These are phyloP conservation scores for Chrysochloris asiatica DNA, from an alignment of 2,113 vertebrate genomes.

Conservation along the genomic window DNA sequence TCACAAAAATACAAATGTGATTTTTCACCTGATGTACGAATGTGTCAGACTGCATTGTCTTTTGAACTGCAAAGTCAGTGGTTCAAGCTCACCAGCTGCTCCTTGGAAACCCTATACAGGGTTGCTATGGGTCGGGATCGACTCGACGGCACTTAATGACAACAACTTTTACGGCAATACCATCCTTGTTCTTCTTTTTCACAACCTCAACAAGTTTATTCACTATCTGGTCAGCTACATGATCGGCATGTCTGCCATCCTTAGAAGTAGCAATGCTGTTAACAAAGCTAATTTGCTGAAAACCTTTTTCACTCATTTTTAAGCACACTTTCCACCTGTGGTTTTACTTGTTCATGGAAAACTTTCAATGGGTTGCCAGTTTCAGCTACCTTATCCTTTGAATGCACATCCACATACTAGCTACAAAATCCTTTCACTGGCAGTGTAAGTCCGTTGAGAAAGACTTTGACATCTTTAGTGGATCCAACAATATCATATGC, in stretches of 20 bases:
- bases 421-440: conserved; percentile 94
- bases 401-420: conserved; percentile 95
- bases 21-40: conserved; percentile 94
- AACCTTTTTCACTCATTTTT: conserved; percentile 97
- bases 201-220: conserved; percentile 94
- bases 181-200: conserved; percentile 98
- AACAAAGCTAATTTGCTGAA: conserved; percentile 99
- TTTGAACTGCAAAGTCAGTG: too few relatives aligned
- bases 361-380: conserved; percentile 89
- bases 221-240: conserved; percentile 94
- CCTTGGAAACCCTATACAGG: too few relatives aligned
- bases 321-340: conserved; percentile 97
- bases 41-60: conserved; percentile 9
- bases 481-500: conserved; percentile 96
- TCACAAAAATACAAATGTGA: conserved; percentile 98
- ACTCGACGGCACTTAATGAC: too few relatives aligned
- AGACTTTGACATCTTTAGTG: conserved; percentile 93
- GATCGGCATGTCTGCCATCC: conserved; percentile 96
- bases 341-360: conserved; percentile 92
- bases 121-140: too few relatives aligned
- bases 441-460: conserved; percentile 93
- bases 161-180: conserved; percentile 94
- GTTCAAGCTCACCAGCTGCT: too few relatives aligned
- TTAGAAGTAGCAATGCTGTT: conserved; percentile 99
- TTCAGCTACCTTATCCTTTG: conserved; percentile 95